Evolutionary conservation across 2,888 invertebrate species (phyloP), one percentile per base, ranked within the genome.

Genomic region (Polydrusus pterygomalis): DNA sequence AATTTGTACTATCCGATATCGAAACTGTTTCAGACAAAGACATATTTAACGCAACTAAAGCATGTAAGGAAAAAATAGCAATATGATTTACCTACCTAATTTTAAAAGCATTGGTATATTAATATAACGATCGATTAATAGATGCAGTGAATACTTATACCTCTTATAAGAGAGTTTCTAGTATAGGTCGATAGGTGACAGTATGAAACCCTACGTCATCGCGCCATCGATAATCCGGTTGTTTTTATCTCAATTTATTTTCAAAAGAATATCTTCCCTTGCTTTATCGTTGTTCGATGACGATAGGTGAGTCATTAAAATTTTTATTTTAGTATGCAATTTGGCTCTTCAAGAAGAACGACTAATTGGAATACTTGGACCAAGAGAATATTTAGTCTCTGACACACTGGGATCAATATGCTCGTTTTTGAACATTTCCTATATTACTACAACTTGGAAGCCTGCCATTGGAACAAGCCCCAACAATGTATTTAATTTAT

Each of bases 381-480:
- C 97, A 0, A 91, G 91, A 75, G 90, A 91, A 78, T 87, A 89
- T 54, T 90, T 93, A 0, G 89, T 94, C 1, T 80, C 82, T 1
- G 90, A 92, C 45, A 94, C 96, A 83, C 92, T 96, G 9, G 94
- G 96, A 85, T 95, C 96, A 34, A 92, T 97, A 79, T 94, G 95
- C 81, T 94, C 95, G 84, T 91, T 92, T 73, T 90, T 96, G 81
- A 96, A 96, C 88, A 91, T 98, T 77, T 97, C 97, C 0, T 95
- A 96, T 83, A 89, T 98, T 71, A 92, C 95, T 82, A 92, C 92
- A 0, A 91, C 92, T 78, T 94, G 94, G 90, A 93, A 94, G 79
- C 75, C 78, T n/a, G 49, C 40, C 6, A 34, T 15, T 15, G 25
- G 30, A 15, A 7, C 10, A 18, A n/a, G 13, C 30, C 20, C 30